phyloP scores from a whole-genome alignment of 2,888 invertebrate species.

The Panopea generosa region DNA sequence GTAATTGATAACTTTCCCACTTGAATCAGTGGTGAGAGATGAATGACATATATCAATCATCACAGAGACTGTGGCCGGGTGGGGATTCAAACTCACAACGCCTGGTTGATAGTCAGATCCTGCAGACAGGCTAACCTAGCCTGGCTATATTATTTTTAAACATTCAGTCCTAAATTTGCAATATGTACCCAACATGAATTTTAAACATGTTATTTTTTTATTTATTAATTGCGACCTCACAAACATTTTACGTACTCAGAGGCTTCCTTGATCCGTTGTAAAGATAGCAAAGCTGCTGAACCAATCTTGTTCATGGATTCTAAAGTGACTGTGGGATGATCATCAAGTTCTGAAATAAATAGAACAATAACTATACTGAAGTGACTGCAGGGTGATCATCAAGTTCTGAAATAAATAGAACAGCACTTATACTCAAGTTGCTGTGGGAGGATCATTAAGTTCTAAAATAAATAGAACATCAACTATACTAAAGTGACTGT shows the following conservation, averaged over 20 bases:
- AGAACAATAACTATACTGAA: constrained; percentile 69
- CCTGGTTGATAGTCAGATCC: no score
- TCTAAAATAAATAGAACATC: constrained; percentile 62
- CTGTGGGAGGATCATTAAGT: constrained; percentile 72
- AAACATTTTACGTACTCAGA: constrained; percentile 81
- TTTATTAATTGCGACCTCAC: no score
- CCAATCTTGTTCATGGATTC: constrained; percentile 80
- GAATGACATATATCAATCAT: no score
- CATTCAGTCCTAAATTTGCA: no score
- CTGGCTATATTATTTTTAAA: no score
- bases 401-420: constrained; percentile 58
- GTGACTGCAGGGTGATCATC: constrained; percentile 75
- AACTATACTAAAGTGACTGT: constrained; percentile 73
- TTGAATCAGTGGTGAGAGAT: no score
- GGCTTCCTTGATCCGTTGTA: constrained; percentile 79
- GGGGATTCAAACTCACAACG: no score
- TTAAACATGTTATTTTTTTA: no score
- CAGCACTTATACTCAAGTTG: constrained; percentile 73
- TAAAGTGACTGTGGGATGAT: constrained; percentile 71
- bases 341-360: constrained; percentile 69
- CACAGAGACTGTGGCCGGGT: no score
- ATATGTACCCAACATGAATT: no score
- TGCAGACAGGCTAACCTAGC: no score
- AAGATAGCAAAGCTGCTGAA: constrained; percentile 76
- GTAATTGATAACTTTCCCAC: no score